A percentile compares a stretch with the other conserved stretches of the same genome.
Evolutionary conservation across 1,140 invertebrate species (phyloP).

Genomic region (Daktulosphaira vitifoliae): DNA sequence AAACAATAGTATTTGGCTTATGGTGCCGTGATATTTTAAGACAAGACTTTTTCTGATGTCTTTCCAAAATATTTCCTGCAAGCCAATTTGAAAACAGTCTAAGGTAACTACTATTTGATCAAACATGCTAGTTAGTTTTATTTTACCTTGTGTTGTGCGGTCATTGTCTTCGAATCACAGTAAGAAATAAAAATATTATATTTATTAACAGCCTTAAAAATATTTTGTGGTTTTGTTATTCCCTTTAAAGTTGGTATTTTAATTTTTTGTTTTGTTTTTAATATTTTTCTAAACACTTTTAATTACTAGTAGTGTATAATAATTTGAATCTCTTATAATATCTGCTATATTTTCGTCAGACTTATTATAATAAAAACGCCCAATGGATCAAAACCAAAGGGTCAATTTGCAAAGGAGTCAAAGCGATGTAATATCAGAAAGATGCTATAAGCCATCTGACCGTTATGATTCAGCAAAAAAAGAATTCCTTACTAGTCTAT

Average conservation of each 20-base stretch:
- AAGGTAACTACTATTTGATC: slow-evolving; percentile 19
- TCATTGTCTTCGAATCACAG: slow-evolving; percentile 18
- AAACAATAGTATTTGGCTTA: slow-evolving; percentile 28
- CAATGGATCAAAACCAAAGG: slow-evolving; percentile 46
- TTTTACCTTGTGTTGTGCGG: slow-evolving; percentile 3
- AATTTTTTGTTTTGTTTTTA: too few species aligned
- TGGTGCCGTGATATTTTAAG: slow-evolving; percentile 18
- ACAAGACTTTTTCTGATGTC: slow-evolving; percentile 20
- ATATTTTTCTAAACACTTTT: too few species aligned
- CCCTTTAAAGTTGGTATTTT: too few species aligned
- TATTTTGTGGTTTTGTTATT: too few species aligned
- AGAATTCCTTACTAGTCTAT: slow-evolving; percentile 67
- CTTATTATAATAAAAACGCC: not conserved
- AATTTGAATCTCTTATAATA: too few species aligned
- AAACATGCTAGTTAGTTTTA: slow-evolving; percentile 3
- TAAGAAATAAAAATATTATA: not conserved
- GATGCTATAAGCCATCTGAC: slow-evolving; percentile 76
- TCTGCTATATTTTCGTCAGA: too few species aligned
- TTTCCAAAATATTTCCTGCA: slow-evolving; percentile 25
- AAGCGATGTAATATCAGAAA: slow-evolving; percentile 49
- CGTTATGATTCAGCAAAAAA: slow-evolving; percentile 67
- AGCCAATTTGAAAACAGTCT: slow-evolving; percentile 15
- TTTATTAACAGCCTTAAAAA: too few species aligned
- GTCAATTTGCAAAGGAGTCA: slow-evolving; percentile 41
- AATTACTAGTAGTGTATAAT: too few species aligned